These are phyloP conservation scores for Rhagonycha lutea DNA, from an alignment of 2,888 invertebrate species.

Conservation along the genomic window DNA sequence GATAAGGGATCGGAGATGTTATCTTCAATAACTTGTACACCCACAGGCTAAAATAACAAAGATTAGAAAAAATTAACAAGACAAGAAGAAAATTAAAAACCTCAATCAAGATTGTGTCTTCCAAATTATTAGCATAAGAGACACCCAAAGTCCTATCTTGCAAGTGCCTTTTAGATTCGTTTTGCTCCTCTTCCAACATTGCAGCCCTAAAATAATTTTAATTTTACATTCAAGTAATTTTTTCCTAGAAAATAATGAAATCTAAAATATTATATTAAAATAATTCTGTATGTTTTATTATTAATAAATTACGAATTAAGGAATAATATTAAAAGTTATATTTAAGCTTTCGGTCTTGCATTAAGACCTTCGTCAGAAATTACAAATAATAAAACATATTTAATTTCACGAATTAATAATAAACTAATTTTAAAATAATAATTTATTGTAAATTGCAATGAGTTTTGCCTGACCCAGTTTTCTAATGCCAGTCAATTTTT, in stretches of 20 bases:
- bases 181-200: slow-evolving; percentile 27
- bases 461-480: too few species aligned
- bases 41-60: slow-evolving; percentile 19
- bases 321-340: too few species aligned
- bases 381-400: too few species aligned
- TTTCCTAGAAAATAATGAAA: not conserved
- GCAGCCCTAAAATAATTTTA: not conserved
- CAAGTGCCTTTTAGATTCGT: not conserved
- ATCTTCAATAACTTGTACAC: slow-evolving; percentile 24
- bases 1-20: slow-evolving; percentile 18
- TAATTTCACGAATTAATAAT: too few species aligned
- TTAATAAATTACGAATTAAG: too few species aligned
- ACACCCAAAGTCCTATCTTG: slow-evolving; percentile 49
- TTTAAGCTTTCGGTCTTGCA: too few species aligned
- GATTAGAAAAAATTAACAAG: not conserved
- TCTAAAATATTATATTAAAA: too few species aligned
- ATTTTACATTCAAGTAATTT: not conserved
- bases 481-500: too few species aligned
- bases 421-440: too few species aligned
- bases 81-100: slow-evolving; percentile 36
- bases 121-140: slow-evolving; percentile 48
- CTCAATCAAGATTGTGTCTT: slow-evolving; percentile 50
- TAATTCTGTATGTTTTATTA: too few species aligned
- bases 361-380: too few species aligned
- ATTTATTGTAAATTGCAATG: too few species aligned